Percentiles rank a stretch among this genome's conserved stretches.
Evolutionary conservation across 2,113 vertebrate species (phyloP).

Genomic region (Ornithorhynchus anatinus): DNA sequence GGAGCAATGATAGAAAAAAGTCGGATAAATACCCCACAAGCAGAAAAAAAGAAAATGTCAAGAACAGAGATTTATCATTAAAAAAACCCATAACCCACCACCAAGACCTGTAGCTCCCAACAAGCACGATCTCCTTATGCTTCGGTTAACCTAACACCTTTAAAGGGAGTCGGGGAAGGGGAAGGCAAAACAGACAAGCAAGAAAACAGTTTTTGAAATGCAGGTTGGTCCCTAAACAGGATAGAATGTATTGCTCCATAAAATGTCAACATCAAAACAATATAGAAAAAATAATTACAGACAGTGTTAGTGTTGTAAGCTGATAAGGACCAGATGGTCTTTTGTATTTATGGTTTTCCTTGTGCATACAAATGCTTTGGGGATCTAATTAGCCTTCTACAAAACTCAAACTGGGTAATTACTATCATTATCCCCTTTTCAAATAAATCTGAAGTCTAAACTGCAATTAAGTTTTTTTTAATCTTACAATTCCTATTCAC

Average conservation of each 20-base stretch:
- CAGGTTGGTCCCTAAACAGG: constrained; percentile 68
- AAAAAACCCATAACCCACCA: background rate
- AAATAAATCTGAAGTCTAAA: constrained; percentile 88
- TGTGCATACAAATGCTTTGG: constrained; percentile 82
- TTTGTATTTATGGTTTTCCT: constrained; percentile 80
- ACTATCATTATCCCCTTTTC: constrained; percentile 87
- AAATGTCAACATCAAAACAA: constrained; percentile 81
- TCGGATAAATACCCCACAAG: too few species aligned
- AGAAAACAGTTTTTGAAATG: constrained; percentile 23
- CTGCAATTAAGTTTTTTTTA: constrained; percentile 84
- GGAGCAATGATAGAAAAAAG: too few species aligned
- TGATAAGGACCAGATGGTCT: constrained; percentile 84
- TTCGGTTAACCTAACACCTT: background rate
- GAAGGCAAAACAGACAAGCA: constrained; percentile 10
- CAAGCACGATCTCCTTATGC: constrained; percentile 21
- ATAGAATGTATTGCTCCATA: constrained; percentile 63
- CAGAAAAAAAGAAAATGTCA: too few species aligned
- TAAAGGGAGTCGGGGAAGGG: constrained; percentile 1
- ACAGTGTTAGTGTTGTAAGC: constrained; percentile 75
- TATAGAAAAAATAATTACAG: constrained; percentile 82
- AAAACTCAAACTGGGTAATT: constrained; percentile 88
- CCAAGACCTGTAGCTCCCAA: constrained; percentile 13
- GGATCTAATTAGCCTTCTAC: constrained; percentile 85
- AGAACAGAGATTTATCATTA: too few species aligned
- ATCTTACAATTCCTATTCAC: constrained; percentile 71